Conservation (phyloP, 2,888 invertebrate species). For the Athalia rosae region DNA sequence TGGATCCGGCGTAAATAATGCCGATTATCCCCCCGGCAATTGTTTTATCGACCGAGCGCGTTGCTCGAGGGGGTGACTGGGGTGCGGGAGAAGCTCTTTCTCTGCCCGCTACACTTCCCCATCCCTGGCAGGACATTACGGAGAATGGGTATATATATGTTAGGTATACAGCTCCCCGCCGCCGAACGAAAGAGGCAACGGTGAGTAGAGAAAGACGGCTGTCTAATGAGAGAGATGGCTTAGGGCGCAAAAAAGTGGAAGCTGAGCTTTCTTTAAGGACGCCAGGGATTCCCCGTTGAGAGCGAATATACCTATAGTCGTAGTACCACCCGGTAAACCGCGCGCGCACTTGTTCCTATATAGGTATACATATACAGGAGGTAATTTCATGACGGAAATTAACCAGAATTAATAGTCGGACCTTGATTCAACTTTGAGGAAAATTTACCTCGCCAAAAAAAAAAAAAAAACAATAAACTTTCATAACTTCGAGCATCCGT, state of each 20-base stretch:
- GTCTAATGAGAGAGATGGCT: background rate
- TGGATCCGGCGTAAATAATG: constrained; percentile 73
- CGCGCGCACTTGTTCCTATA: constrained; percentile 25
- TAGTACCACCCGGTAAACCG: background rate
- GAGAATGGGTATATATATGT: constrained; percentile 2
- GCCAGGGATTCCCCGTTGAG: constrained; percentile 19
- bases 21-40: constrained; percentile 73
- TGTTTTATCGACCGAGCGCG: constrained; percentile 71
- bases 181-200: constrained; percentile 25
- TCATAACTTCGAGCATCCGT: constrained; percentile 52
- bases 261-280: constrained; percentile 39
- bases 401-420: constrained; percentile 37
- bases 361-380: constrained; percentile 19
- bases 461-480: constrained; percentile 51
- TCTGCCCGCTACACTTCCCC: background rate
- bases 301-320: constrained; percentile 35
- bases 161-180: constrained; percentile 1
- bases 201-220: background rate
- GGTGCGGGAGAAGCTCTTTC: constrained; percentile 4
- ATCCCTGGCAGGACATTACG: constrained; percentile 33
- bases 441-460: constrained; percentile 23
- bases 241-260: background rate
- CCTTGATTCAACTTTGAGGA: constrained; percentile 24
- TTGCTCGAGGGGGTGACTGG: constrained; percentile 44
- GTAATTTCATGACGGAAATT: constrained; percentile 42